Evolutionary conservation across 2,797 vertebrate genomes (phyloP), one percentile per base, ranked within the genome.

Genomic region (Distichodus sexfasciatus): DNA sequence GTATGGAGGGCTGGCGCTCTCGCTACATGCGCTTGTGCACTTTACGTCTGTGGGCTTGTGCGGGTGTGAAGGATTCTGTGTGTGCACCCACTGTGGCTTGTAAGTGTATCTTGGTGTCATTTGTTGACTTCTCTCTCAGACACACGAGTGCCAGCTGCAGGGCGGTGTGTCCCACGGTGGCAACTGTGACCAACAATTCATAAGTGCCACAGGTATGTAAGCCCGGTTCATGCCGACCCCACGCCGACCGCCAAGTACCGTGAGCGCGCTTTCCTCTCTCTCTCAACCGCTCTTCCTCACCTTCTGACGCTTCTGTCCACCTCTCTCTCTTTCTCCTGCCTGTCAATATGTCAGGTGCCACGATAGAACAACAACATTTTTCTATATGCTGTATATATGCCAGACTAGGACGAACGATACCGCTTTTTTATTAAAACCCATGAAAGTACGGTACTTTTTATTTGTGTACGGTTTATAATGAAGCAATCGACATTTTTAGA

Each of bases 151-250:
- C 77, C 92, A 93, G 67, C 84, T 97, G 6, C 94, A 94, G 76
- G 94, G 93, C n/a, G 0, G 88, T 93, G 9, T 99, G 96, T 86
- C 93, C 91, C 3, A 97, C n/a, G n/a, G 98, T 82, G 96, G 96
- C 67, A 92, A 94, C 78, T 99, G 96, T 88, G n/a, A 80, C 94
- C 81, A 99, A 99, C 89, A 93, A n/a, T n/a, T 93, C 19, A 74
- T 94, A 81, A 96, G 97, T 79, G 97, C 87, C 98, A 94, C 85
- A 92, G 94, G 81, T 98, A 96, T 99, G 97, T 85, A 94, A 94
- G 86, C 78, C 90, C 2, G 97, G 96, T 98, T 89, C 79, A 82
- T 94, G 2, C 94, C 95, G 92, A 96, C 84, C 81, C 93, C 73
- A 89, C 92, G 0, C 87, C 95, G 76, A 94, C 92, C 70, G 86